Conservation (phyloP, 2,888 invertebrate genomes). For the Ametastegia equiseti region DNA sequence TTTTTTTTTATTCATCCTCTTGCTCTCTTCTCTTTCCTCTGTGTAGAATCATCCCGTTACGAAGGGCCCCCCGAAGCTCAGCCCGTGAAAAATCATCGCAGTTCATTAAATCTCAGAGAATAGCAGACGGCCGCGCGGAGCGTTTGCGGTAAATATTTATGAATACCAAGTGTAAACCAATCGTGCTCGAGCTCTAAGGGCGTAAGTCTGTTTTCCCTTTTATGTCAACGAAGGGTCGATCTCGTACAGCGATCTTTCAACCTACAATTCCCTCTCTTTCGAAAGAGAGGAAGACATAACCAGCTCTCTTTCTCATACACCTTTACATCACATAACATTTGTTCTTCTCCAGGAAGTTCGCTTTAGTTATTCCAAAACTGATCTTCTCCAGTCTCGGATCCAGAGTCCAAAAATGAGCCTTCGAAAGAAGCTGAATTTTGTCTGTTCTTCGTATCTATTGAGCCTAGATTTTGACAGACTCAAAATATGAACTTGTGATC, state of each 20-base stretch:
- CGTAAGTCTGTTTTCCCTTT: slow-evolving; percentile 44
- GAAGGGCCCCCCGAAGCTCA: neutral
- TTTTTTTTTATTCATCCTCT: neutral
- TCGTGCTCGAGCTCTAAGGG: neutral
- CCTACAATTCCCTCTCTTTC: neutral
- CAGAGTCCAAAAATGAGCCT: neutral
- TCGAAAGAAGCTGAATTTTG: neutral
- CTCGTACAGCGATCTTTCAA: neutral
- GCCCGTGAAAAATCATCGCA: slow-evolving; percentile 71
- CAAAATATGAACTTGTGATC: neutral
- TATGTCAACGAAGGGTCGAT: slow-evolving; percentile 50
- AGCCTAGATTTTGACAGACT: neutral
- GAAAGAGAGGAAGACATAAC: neutral
- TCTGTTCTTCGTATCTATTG: neutral
- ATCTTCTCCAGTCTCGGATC: neutral
- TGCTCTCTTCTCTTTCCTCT: neutral
- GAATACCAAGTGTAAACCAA: slow-evolving; percentile 59
- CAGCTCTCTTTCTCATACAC: neutral
- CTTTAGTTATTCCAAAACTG: neutral
- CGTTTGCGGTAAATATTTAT: slow-evolving; percentile 72
- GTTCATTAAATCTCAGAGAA: slow-evolving; percentile 73
- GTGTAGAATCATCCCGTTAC: slow-evolving; percentile 15
- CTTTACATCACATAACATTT: neutral
- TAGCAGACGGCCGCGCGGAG: slow-evolving; percentile 56
- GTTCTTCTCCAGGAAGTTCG: neutral